Evolutionary conservation across 1,140 invertebrate species (phyloP), one percentile per base, ranked within the genome.

Genomic region (Drosophila sechellia): DNA sequence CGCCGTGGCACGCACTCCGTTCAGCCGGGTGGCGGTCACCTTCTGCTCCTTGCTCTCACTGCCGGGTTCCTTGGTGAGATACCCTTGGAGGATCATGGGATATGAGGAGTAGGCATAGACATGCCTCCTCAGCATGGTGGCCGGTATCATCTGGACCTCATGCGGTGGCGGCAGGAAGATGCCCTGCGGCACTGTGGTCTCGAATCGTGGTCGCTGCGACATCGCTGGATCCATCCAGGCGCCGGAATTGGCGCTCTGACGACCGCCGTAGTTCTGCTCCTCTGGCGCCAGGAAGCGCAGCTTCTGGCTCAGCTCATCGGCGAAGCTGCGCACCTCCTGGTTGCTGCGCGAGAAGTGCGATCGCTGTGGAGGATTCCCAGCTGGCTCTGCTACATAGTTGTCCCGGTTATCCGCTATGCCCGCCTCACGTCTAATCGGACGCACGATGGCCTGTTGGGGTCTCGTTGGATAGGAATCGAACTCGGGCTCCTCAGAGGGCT

Each of bases 81-180:
- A 85, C 56, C 49, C 75, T 52, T 91, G 83, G 50, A 91, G 71
- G 34, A 92, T 85, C 56, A 87, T 77, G 37, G 91, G 91, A 46
- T 90, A 91, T 25, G 91, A 92, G 66, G 87, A 87, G 68, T 92
- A 92, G 42, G 91, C 87, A 54, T 92, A 92, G 58, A 92, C 72
- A 72, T 90, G 90, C 12, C 85, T 57, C 12, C 81, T 50, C 43
- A 91, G 52, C 81, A 91, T 81, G 8, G 84, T 78, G 11, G 87
- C 74, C 13, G 85, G 92, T 1, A 95, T 93, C 15, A 93, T 91
- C 0, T 96, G 95, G 39, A 96, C 92, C 79, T 96, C 95, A 20
- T 95, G 95, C 0, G 96, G 95, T 1, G 96, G 96, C 81, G 95
- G 95, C 49, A 97, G 91, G 81, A 96, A 97, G 73, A 95, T 94